These are phyloP conservation scores for Seriola rivoliana DNA, from an alignment of 2,113 vertebrate genomes.

Conservation along the genomic window DNA sequence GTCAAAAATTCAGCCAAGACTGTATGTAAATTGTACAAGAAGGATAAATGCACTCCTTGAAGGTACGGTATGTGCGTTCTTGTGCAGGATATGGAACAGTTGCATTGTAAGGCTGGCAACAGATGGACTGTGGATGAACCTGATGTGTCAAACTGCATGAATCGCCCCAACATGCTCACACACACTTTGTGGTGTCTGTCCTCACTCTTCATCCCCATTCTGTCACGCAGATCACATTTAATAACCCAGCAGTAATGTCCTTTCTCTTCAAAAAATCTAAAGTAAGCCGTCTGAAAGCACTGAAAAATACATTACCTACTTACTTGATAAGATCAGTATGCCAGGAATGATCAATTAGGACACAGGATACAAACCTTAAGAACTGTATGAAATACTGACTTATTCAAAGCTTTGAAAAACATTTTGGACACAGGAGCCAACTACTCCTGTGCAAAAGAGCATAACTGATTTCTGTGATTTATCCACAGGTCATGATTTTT, in stretches of 20 bases:
- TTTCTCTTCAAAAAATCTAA: constrained; percentile 4
- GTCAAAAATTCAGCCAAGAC: constrained; percentile 40
- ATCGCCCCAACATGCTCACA: constrained; percentile 64
- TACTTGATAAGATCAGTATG: constrained; percentile 19
- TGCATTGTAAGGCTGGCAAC: constrained; percentile 65
- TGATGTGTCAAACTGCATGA: constrained; percentile 37
- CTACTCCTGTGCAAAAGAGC: neutral
- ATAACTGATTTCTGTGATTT: neutral
- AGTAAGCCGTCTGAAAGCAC: neutral
- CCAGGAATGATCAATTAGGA: constrained; percentile 10
- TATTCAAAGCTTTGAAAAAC: neutral
- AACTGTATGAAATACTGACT: neutral
- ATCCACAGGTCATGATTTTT: constrained; percentile 14
- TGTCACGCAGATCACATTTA: constrained; percentile 32
- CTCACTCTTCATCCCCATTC: constrained; percentile 18
- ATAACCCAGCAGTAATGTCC: constrained; percentile 1
- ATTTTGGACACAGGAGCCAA: neutral
- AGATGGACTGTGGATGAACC: constrained; percentile 77
- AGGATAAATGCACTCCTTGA: constrained; percentile 40
- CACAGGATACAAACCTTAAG: neutral
- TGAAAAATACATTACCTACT: constrained; percentile 31
- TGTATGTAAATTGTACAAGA: constrained; percentile 42
- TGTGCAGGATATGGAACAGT: constrained; percentile 77
- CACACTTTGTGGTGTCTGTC: constrained; percentile 31
- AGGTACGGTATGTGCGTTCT: constrained; percentile 62